Evolutionary conservation across 2,888 invertebrate genomes (phyloP), one percentile per base, ranked within the genome.

Genomic region (Omphaloscelis lunosa): DNA sequence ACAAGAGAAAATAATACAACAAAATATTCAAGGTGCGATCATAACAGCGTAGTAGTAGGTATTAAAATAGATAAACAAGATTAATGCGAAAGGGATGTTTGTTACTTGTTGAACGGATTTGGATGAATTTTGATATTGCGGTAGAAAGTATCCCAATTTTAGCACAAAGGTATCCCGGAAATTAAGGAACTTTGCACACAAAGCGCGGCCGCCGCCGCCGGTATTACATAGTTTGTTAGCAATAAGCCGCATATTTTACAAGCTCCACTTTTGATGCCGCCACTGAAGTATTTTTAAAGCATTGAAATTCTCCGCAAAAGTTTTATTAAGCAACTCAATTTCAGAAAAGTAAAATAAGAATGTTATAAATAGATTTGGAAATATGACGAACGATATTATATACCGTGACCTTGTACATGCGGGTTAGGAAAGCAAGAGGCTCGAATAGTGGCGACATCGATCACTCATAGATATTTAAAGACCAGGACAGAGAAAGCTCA

Each of bases 91-190:
- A 70, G 29, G 61, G 61, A 67, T 76, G 69, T 66, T 76, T 39
- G 65, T 82, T 75, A 70, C 65, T 76, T 67, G 77, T 80, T 76
- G 59, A 82, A 66, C 59, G 53, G 77, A 76, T 76, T 70, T 27
- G 41, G 48, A 77, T 70, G 61, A 82, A 76, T 80, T 80, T 80
- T 82, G 77, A 77, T 82, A 61, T 82, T 61, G 45, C 48, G 39
- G 77, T 70, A 61, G 77, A 82, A 82, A 80, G 56, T 82, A 80
- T 76, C 66, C 61, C 58, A 76, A 80, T 80, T 80, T 76, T 66
- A 82, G 41, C 48, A 61, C 66, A 80, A 66, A 82, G 61, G 59
- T 82, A 66, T 56, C 48, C 59, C 56, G 77, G 70, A 76, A 76
- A 76, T 82, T 66, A 48, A 67, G 48, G 59, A 76, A 80, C 56